Base-by-base conservation (phyloP, 2,113 vertebrate species). In the Polypterus bichir region DNA sequence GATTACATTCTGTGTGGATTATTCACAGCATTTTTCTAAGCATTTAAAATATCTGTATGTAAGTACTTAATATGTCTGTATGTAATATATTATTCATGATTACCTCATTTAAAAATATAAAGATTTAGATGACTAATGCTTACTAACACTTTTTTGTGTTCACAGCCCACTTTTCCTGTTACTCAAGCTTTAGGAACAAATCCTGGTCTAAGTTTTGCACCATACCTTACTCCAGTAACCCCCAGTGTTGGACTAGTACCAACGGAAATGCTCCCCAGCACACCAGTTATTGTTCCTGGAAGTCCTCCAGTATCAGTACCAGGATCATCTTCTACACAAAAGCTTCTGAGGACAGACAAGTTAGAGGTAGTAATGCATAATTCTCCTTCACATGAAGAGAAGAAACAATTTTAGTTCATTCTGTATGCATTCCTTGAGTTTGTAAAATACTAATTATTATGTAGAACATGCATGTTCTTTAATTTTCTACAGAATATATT, bases 291-390 rank as follows among this genome's bases (percentile, higher is more conserved):
- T 68, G 81, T 96, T 77, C 87, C 92, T 48, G 93, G 91, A 74
- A 97, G 86, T 70, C 86, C 89, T 46, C 82, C 90, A 1, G 82
- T 97, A 71, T 89, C 89, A 63, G 88, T 92, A 62, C 87, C 90
- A 64, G 85, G 82, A 75, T 88, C 92, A 60, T 86, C 88, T 69
- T 83, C 92, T 68, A 90, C 91, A 69, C 92, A 94, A 84, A 97
- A 97, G 77, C 89, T 97, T 68, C 89, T 92, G 83, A 89, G 93
- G 76, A 88, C 91, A 73, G 93, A 97, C 84, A 96, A 94, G 76
- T 76, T 97, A 68, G 92, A 97, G 92, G 93, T 97, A 91, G 83
- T 79, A 66, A 53, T 4, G 8, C 7, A 4, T 7, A 52, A 52
- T 52, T 4, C 3, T 52, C 51, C 4, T 3, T 10, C 51, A 52